Evolutionary conservation across 2,888 invertebrate genomes (phyloP).

Genomic region (Mactromeris polynyma): DNA sequence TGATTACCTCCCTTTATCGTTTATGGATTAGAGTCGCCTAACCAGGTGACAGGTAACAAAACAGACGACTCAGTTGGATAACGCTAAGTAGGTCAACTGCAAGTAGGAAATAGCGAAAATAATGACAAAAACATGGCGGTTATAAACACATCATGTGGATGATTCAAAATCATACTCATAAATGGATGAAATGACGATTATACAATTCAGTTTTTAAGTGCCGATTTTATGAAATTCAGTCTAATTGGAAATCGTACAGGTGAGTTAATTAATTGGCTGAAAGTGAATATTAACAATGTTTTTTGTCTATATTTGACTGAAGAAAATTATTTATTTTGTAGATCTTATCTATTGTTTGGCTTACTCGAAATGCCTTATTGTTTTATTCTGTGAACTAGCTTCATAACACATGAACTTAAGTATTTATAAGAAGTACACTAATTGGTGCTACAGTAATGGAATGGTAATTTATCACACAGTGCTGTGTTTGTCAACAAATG

Average conservation of each 20-base stretch:
- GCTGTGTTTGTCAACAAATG: too few relatives aligned
- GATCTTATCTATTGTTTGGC: background rate
- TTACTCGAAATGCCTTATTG: too few relatives aligned
- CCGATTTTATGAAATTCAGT: background rate
- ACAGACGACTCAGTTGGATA: conserved; percentile 31
- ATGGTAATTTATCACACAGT: too few relatives aligned
- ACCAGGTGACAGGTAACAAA: conserved; percentile 56
- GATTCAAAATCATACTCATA: background rate
- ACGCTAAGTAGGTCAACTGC: conserved; percentile 38
- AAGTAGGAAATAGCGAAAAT: conserved; percentile 26
- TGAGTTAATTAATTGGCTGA: background rate
- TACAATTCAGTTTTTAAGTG: background rate
- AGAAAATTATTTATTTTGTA: background rate
- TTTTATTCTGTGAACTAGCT: too few relatives aligned
- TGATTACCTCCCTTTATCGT: conserved; percentile 43
- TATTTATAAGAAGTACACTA: too few relatives aligned
- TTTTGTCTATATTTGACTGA: background rate
- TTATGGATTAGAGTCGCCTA: conserved; percentile 47
- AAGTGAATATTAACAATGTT: background rate
- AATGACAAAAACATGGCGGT: conserved; percentile 42
- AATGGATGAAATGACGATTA: background rate
- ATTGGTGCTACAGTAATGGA: too few relatives aligned
- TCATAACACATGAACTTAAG: too few relatives aligned
- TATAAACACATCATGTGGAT: background rate
- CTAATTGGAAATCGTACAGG: background rate